These are phyloP conservation scores for Phylloscopus whistleri DNA, from an alignment of 2,113 vertebrate genomes.

Conservation along the genomic window DNA sequence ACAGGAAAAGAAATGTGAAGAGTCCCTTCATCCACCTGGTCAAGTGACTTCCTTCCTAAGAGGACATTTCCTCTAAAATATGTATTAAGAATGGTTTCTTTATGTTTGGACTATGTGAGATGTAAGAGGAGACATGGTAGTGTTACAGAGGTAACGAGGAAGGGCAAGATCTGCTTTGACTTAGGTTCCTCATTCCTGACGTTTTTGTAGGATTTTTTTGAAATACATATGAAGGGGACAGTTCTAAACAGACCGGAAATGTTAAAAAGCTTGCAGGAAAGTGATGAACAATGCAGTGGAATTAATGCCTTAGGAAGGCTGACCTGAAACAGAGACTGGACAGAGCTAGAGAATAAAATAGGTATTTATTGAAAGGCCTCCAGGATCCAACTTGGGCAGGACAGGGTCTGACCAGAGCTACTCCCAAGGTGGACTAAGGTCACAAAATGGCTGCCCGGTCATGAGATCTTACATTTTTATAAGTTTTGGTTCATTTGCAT, in stretches of 20 bases:
- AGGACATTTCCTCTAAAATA: not conserved
- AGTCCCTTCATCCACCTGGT: not conserved
- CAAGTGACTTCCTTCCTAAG: not conserved
- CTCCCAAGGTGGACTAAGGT: too few relatives aligned
- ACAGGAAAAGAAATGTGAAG: not conserved
- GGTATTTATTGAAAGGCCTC: too few relatives aligned
- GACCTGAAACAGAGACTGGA: too few relatives aligned
- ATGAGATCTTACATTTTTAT: too few relatives aligned
- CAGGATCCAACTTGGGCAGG: too few relatives aligned
- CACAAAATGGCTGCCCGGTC: too few relatives aligned
- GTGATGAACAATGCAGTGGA: not conserved
- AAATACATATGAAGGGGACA: rapidly evolving
- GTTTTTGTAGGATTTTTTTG: not conserved
- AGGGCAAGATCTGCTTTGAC: not conserved
- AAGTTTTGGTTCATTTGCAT: too few relatives aligned
- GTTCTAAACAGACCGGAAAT: not conserved
- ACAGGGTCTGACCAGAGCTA: too few relatives aligned
- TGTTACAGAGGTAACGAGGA: not conserved
- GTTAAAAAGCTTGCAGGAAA: not conserved
- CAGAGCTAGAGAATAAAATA: too few relatives aligned
- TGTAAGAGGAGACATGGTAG: not conserved
- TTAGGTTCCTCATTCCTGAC: not conserved
- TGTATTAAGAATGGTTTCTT: not conserved
- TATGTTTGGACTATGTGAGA: not conserved
- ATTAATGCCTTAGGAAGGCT: too few relatives aligned